A percentile compares a stretch with the other conserved stretches of the same genome.
These are phyloP conservation scores for Trissoscelio sp. DNA, from an alignment of 2,888 invertebrate genomes.

Conservation along the genomic window DNA sequence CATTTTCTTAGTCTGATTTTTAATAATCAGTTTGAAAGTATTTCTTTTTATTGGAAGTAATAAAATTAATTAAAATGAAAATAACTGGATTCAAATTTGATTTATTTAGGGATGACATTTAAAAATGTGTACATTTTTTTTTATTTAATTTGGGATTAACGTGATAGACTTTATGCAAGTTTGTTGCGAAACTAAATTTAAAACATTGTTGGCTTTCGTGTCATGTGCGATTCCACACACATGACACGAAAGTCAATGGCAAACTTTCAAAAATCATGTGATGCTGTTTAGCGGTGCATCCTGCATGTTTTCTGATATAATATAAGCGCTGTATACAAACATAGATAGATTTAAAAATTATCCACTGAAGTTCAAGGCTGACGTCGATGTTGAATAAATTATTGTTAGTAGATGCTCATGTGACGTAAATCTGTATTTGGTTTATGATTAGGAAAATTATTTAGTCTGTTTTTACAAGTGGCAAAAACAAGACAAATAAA, in stretches of 20 bases:
- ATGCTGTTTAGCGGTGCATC: background rate
- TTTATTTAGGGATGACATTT: too few species aligned
- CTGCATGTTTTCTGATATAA: background rate
- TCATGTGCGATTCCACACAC: conserved; percentile 35
- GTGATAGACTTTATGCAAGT: conserved; percentile 6
- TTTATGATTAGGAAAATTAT: background rate
- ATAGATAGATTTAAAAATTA: background rate
- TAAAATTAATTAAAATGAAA: background rate
- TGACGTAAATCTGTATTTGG: background rate
- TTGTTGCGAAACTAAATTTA: conserved; percentile 48
- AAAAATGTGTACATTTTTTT: too few species aligned
- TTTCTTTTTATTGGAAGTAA: background rate
- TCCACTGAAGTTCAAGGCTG: background rate
- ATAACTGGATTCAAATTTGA: too few species aligned
- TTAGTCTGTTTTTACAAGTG: background rate
- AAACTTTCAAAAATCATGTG: conserved; percentile 55
- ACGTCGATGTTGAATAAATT: background rate
- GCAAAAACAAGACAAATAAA: too few species aligned
- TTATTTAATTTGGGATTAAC: background rate
- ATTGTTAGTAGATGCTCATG: background rate
- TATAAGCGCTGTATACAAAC: background rate
- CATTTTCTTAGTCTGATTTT: conserved; percentile 9
- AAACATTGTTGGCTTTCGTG: conserved; percentile 36
- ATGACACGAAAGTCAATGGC: conserved; percentile 35
- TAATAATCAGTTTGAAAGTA: conserved; percentile 6